Base-by-base conservation (phyloP, 2,888 invertebrate genomes). In the Apamea crenata region DNA sequence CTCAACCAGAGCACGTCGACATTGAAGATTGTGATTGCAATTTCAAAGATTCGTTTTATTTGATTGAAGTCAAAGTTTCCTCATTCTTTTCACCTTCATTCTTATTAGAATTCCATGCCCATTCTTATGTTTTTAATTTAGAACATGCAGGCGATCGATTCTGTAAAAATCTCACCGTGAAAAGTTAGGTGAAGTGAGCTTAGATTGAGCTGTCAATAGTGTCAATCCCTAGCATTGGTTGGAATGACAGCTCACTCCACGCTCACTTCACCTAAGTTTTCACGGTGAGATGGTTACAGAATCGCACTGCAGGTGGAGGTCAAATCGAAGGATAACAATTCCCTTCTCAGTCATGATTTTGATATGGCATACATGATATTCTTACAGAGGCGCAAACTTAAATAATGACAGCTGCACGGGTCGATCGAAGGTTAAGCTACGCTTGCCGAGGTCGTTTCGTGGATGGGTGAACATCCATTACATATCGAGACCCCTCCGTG, bases 21-120 rank as follows among this genome's bases (percentile, higher is more conserved):
- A 29, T 68, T 77, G 32, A 59, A 84, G 65, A 59, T 69, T 65
- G 65, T 81, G 53, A 84, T 81, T 69, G 69, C 69, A 59, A 70
- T 84, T 79, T 69, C 69, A 70, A 70, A 70, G 69, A 84, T 59
- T 65, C 56, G 80, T 69, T 81, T 84, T 69, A 66, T 78, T 68
- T 83, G 53, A 56, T 79, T 32, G 69, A 65, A 79, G 59, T 84
- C 56, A 81, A 84, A 78, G 65, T 69, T 83, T 84, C 80, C 56
- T 59, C 7, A 70, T 70, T 79, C 3, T 50, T n/a, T 78, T 59
- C 56, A 84, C 32, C 47, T 84, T 84, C 56, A 79, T 69, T 81
- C 18, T 59, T 56, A 32, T 69, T 78, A 47, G n/a, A n/a, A n/a
- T 69, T 78, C 16, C 32, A 36, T 50, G 50, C 14, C 14, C n/a